Evolutionary conservation across 2,888 invertebrate species (phyloP).

Genomic region (Drosophila flavopinicola): DNA sequence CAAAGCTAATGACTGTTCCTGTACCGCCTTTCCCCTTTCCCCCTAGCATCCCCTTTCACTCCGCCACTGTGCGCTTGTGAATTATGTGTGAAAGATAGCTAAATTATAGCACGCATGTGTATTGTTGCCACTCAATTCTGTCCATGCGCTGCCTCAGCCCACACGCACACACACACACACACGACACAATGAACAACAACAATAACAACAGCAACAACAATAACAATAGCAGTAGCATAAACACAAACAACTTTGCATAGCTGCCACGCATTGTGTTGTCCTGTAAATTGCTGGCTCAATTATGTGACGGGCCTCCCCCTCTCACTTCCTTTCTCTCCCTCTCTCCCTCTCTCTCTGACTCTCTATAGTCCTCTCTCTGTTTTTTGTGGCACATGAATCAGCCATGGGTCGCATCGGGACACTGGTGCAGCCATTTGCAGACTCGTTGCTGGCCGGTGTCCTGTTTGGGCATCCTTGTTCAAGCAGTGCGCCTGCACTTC

Average conservation of each 20-base stretch:
- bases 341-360: neutral
- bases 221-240: constrained; percentile 23
- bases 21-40: neutral
- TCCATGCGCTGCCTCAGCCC: constrained; percentile 12
- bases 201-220: constrained; percentile 31
- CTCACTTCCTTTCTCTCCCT: neutral
- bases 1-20: constrained; percentile 49
- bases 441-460: constrained; percentile 17
- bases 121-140: constrained; percentile 64
- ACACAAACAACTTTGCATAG: constrained; percentile 58
- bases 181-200: constrained; percentile 27
- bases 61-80: constrained; percentile 40
- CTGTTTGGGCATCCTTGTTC: neutral
- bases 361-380: neutral
- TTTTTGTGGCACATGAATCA: constrained; percentile 55
- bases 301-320: constrained; percentile 47
- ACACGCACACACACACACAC: constrained; percentile 1
- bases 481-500: constrained; percentile 58
- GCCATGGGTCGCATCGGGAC: constrained; percentile 33
- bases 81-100: constrained; percentile 74
- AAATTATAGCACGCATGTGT: constrained; percentile 70
- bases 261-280: constrained; percentile 48
- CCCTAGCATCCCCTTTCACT: neutral
- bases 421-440: constrained; percentile 39
- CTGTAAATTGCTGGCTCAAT: constrained; percentile 66